phyloP scores from a whole-genome alignment of 2,797 vertebrate genomes.

The Ispidina picta region DNA sequence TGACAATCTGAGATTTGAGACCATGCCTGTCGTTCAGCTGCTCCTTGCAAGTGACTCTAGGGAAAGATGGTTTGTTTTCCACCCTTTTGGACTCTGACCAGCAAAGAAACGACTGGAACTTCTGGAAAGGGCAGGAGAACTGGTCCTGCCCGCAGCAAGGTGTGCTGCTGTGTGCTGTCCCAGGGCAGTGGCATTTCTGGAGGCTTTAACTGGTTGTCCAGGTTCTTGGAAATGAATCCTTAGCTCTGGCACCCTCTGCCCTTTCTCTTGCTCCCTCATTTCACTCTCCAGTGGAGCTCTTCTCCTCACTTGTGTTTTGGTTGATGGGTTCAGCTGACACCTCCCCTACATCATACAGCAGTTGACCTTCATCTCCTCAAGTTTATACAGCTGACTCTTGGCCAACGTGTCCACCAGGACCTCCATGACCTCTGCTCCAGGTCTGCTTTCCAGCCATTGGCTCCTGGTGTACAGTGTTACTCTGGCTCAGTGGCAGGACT shows the following conservation, averaged over 20 bases:
- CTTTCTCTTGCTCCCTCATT: neutral
- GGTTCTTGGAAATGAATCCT: neutral
- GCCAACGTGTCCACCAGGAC: neutral
- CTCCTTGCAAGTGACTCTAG: neutral
- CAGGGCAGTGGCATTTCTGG: neutral
- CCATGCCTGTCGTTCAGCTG: neutral
- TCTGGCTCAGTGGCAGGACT: neutral
- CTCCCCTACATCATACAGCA: neutral
- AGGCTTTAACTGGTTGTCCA: neutral
- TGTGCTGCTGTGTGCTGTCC: neutral
- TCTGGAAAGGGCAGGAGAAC: neutral
- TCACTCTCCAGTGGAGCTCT: neutral
- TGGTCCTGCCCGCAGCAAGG: neutral
- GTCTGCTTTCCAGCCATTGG: fast-evolving
- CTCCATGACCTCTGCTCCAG: neutral
- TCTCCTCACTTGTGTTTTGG: neutral
- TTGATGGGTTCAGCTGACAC: neutral
- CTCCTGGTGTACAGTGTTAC: fast-evolving
- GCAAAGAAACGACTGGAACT: neutral
- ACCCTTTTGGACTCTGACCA: neutral
- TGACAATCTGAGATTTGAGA: neutral
- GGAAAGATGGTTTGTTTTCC: neutral
- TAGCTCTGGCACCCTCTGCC: neutral
- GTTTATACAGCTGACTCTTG: neutral
- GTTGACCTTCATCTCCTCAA: neutral